Conservation (phyloP, 2,888 invertebrate genomes). For the Atrina japonica region DNA sequence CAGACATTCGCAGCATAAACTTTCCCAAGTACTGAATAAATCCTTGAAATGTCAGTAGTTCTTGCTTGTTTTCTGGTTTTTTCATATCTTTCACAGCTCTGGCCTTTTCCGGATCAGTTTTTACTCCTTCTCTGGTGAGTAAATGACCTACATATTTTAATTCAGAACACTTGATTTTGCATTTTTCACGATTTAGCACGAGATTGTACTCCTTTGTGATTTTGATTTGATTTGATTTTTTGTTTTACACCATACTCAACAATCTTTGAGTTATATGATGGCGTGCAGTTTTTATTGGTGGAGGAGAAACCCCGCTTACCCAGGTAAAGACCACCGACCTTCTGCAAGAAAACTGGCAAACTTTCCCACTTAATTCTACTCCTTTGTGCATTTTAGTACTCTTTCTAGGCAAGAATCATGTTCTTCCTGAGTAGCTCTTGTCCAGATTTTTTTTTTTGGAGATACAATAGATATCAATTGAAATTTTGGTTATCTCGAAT, state of each 20-base stretch:
- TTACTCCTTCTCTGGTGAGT: constrained; percentile 35
- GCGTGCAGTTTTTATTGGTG: too few relatives aligned
- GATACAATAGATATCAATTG: too few relatives aligned
- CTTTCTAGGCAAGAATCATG: too few relatives aligned
- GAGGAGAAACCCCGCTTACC: too few relatives aligned
- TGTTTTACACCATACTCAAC: too few relatives aligned
- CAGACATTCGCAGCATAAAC: constrained; percentile 26
- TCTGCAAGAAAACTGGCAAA: constrained; percentile 39
- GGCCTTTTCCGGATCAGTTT: constrained; percentile 34
- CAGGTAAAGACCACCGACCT: too few relatives aligned
- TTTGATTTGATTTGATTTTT: too few relatives aligned
- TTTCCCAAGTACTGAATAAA: constrained; percentile 34
- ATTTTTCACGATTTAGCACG: too few relatives aligned
- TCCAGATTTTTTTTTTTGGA: too few relatives aligned
- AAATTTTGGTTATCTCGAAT: too few relatives aligned
- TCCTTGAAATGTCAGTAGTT: constrained; percentile 29
- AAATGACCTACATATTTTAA: constrained; percentile 38
- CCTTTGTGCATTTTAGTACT: constrained; percentile 20
- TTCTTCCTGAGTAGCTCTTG: too few relatives aligned
- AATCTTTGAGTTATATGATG: constrained; percentile 19
- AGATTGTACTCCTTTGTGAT: too few relatives aligned
- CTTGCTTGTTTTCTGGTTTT: constrained; percentile 13
- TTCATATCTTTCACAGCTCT: constrained; percentile 12
- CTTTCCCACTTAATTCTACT: constrained; percentile 44
- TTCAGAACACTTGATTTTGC: neutral